These are phyloP conservation scores for Caenorhabditis sp. DNA, from an alignment of 2,888 invertebrate genomes.

Conservation along the genomic window DNA sequence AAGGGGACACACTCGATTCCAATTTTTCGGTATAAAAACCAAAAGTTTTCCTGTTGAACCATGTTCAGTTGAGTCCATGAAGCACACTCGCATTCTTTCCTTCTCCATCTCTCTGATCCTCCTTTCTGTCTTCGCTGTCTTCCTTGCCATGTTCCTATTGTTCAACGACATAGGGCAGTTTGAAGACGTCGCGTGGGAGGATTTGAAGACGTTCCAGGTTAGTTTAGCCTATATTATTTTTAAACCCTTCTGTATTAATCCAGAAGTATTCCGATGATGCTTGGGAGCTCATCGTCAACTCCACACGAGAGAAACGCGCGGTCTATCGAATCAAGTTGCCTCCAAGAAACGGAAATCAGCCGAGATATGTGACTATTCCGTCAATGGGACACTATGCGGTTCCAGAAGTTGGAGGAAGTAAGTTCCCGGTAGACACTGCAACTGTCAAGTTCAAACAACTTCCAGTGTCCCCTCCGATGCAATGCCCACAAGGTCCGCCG, in stretches of 20 bases:
- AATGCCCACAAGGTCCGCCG: slow-evolving; percentile 50
- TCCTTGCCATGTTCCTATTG: background rate
- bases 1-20: background rate
- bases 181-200: slow-evolving; percentile 23
- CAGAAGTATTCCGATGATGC: slow-evolving; percentile 53
- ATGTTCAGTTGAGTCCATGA: slow-evolving; percentile 17
- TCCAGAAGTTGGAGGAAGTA: slow-evolving; percentile 48
- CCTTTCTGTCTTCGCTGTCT: slow-evolving; percentile 1
- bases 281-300: slow-evolving; percentile 26
- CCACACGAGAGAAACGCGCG: slow-evolving; percentile 30
- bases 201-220: slow-evolving; percentile 43
- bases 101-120: slow-evolving; percentile 9
- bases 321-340: slow-evolving; percentile 44
- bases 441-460: too few relatives aligned
- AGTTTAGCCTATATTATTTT: background rate
- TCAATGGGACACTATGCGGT: slow-evolving; percentile 26
- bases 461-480: slow-evolving; percentile 26
- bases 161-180: slow-evolving; percentile 36
- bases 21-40: background rate
- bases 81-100: slow-evolving; percentile 20
- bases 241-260: background rate
- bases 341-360: slow-evolving; percentile 15
- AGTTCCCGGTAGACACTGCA: slow-evolving; percentile 3
- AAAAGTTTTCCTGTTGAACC: background rate
- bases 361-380: slow-evolving; percentile 45